Conservation (phyloP, 2,113 vertebrate genomes). For the Uropsilus gracilis region DNA sequence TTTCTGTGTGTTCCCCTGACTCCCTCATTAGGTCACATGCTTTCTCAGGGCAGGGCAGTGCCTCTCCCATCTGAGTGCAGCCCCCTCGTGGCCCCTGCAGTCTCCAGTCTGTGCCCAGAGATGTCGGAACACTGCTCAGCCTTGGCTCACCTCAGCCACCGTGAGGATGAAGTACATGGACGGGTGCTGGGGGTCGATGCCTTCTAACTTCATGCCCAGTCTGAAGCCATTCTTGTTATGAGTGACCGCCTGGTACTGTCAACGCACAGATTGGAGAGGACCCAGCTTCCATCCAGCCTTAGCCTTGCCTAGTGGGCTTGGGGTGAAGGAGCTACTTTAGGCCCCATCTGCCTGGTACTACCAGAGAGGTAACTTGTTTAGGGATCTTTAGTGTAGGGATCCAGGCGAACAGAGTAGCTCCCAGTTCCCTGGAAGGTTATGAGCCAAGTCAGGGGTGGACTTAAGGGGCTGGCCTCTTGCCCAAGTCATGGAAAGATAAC, state of each 20-base stretch:
- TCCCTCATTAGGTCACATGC: not conserved
- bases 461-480: not conserved
- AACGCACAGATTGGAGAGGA: slow-evolving; percentile 69
- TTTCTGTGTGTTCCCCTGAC: not conserved
- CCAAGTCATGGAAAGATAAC: not conserved
- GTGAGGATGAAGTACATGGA: slow-evolving; percentile 99
- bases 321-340: slow-evolving; percentile 68
- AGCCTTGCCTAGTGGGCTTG: slow-evolving; percentile 55
- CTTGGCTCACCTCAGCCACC: slow-evolving; percentile 93
- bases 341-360: slow-evolving; percentile 25
- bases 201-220: slow-evolving; percentile 98
- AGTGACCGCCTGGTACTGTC: slow-evolving; percentile 77
- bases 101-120: not conserved
- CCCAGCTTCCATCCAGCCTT: slow-evolving; percentile 66
- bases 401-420: not conserved
- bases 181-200: slow-evolving; percentile 96
- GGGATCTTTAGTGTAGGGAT: not conserved
- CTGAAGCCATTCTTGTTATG: slow-evolving; percentile 94
- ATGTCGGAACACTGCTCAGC: too few species aligned
- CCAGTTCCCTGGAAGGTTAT: not conserved
- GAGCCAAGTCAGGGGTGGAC: not conserved
- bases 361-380: not conserved
- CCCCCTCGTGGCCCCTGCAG: not conserved
- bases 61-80: not conserved
- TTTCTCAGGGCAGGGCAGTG: not conserved